phyloP scores from a whole-genome alignment of 2,113 vertebrate species.

The Butorides virescens region DNA sequence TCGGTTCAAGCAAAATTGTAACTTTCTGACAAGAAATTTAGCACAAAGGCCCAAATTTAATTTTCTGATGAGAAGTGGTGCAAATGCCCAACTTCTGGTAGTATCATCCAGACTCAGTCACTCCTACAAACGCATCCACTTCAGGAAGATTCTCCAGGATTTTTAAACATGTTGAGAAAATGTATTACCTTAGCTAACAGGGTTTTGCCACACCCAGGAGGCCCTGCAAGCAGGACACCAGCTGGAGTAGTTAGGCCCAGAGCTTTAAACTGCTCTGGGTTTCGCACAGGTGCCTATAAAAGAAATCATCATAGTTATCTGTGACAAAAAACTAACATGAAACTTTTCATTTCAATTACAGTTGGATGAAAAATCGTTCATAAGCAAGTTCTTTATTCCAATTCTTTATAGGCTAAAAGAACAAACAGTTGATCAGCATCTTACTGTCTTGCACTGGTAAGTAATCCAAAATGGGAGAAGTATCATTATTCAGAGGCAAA shows the following conservation, averaged over 20 bases:
- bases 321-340: background rate
- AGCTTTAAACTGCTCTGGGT: conserved; percentile 87
- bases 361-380: background rate
- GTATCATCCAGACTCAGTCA: background rate
- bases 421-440: accelerated
- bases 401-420: background rate
- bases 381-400: background rate
- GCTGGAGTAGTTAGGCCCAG: conserved; percentile 89
- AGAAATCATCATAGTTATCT: background rate
- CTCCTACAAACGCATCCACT: background rate
- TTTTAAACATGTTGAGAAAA: background rate
- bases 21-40: background rate
- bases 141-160: background rate
- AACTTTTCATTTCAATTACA: background rate
- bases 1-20: background rate
- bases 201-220: conserved; percentile 96
- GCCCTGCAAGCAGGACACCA: conserved; percentile 93
- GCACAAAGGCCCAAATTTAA: background rate
- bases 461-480: background rate
- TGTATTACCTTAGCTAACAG: conserved; percentile 89
- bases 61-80: background rate
- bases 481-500: background rate
- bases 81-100: background rate
- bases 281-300: conserved; percentile 87
- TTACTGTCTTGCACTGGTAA: background rate